These are phyloP conservation scores for Drosophila seclusa DNA, from an alignment of 2,888 invertebrate genomes.

Conservation along the genomic window DNA sequence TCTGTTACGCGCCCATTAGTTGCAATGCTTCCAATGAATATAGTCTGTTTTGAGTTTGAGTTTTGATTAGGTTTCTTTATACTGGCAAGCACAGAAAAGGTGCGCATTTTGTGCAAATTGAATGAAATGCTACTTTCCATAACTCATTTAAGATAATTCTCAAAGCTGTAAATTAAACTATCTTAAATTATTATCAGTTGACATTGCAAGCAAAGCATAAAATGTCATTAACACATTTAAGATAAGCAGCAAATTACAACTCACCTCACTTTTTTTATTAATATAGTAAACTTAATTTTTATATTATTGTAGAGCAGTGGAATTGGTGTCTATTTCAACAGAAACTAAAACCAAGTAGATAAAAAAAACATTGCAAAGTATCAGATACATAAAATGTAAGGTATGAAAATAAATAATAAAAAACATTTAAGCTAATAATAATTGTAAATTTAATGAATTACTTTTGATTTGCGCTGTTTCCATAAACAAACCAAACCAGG, in stretches of 20 bases:
- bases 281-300: background rate
- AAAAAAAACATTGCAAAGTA: background rate
- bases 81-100: background rate
- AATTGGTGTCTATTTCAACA: background rate
- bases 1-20: constrained; percentile 31
- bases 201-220: background rate
- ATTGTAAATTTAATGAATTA: background rate
- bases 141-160: background rate
- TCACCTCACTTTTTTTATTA: background rate
- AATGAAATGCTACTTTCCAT: background rate
- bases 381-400: background rate
- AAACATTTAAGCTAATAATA: no score
- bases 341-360: background rate
- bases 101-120: background rate
- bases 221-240: background rate
- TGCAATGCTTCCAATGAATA: background rate
- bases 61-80: background rate
- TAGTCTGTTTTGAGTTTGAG: background rate
- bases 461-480: background rate
- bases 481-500: background rate
- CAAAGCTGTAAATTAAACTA: background rate
- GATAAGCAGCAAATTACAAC: background rate
- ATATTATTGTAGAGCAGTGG: background rate
- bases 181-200: background rate
- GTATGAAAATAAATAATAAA: background rate